Base-by-base conservation (phyloP, 2,113 vertebrate species). In the Tupaia chinensis region DNA sequence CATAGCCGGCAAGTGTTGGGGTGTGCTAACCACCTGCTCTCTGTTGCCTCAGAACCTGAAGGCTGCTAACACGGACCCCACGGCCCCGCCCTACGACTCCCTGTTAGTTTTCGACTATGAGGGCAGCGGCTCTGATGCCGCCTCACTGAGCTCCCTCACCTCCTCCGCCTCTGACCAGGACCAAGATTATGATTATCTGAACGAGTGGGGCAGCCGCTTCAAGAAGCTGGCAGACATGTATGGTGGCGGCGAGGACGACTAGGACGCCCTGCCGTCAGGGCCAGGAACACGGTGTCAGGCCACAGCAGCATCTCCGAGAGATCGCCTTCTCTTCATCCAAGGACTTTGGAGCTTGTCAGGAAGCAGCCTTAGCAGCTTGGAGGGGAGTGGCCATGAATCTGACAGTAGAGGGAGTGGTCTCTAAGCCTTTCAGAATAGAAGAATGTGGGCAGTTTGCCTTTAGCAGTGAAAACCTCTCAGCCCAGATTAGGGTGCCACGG, bases 221-320 rank as follows among this genome's bases (percentile, higher is more conserved):
- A 99, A 99, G 98, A 99, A 99, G 90, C 98, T 99, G 87, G 99
- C 99, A 0, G 98, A 99, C 96, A 99, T 99, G 99, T 99, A 99
- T 0, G 99, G 99, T 0, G 99, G 99, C 2, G 99, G 99, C 9
- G 99, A 99, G 7, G 99, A 99, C 0, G 92, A 98, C 90, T 98
- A 98, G 95, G 25, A 44, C 2, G 3, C 4, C 5, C 66, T 12
- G 29, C 17, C 73, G 2, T 68, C 44, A 5, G 9, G 1, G 22
- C 84, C 11, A 2, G 29, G 78, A 69, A 20, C 32, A 53, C 0
- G 17, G 23, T 17, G 10, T 17, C 68, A 5, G 66, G 88, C 92
- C 20, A 0, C 44, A 29, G 60, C 29, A 5, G 84, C 65, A 3
- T 63, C 84, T 86, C 69, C 25, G 12, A 32, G 70, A 69, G 65